These are phyloP conservation scores for Rhinella marina DNA, from an alignment of 2,797 vertebrate genomes.

Conservation along the genomic window DNA sequence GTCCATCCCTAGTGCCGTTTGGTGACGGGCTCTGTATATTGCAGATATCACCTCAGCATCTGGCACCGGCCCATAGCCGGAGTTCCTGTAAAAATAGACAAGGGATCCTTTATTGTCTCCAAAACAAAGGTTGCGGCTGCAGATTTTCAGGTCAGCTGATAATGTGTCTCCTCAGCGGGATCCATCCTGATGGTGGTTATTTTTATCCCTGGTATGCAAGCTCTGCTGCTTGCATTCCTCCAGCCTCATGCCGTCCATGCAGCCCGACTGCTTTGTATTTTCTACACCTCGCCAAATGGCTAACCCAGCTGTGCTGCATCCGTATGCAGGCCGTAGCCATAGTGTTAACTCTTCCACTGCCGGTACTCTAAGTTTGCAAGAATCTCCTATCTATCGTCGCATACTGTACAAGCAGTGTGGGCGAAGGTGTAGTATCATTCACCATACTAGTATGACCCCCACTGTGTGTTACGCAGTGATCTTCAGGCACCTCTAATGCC, in stretches of 20 bases:
- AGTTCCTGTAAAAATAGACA: conserved; percentile 9
- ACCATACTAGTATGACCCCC: neutral
- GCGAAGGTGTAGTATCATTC: neutral
- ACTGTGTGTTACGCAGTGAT: neutral
- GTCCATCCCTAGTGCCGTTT: conserved; percentile 34
- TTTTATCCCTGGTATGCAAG: conserved; percentile 1
- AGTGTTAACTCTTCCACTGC: neutral
- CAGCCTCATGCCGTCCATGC: neutral
- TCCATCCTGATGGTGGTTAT: neutral
- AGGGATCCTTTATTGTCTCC: conserved; percentile 16
- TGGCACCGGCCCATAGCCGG: conserved; percentile 9
- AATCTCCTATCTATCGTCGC: neutral
- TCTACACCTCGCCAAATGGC: neutral
- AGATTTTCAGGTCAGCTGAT: conserved; percentile 5
- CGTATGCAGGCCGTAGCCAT: neutral
- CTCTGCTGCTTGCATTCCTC: neutral
- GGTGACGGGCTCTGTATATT: conserved; percentile 23
- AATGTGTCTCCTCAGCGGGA: neutral
- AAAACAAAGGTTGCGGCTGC: neutral
- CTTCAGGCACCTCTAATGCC: too few relatives aligned
- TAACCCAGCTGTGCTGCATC: neutral
- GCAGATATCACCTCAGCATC: conserved; percentile 42
- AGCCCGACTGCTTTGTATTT: neutral
- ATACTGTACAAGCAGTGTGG: too few relatives aligned
- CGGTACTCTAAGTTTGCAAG: neutral